These are phyloP conservation scores for Coenonympha arcania DNA, from an alignment of 2,888 invertebrate genomes.

Conservation along the genomic window DNA sequence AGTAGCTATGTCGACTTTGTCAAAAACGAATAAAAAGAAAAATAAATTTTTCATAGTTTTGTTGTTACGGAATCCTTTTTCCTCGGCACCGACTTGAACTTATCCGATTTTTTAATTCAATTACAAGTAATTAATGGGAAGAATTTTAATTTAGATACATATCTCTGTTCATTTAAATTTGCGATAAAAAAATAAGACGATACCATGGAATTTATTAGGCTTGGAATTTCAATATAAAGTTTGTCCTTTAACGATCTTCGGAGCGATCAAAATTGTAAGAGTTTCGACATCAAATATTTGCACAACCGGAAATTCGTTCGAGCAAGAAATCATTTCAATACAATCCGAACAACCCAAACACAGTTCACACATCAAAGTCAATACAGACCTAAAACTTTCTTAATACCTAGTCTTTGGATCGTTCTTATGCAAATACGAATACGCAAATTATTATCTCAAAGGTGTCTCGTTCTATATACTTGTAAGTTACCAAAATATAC, in stretches of 20 bases:
- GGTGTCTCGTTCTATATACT: neutral
- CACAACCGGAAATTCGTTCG: conserved; percentile 56
- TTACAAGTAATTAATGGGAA: too few relatives aligned
- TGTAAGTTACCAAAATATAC: neutral
- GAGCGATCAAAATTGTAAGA: conserved; percentile 51
- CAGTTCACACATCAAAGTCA: conserved; percentile 64
- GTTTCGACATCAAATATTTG: conserved; percentile 66
- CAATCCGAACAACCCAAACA: conserved; percentile 60
- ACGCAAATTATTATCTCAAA: neutral
- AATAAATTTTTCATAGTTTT: too few relatives aligned
- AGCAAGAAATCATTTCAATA: conserved; percentile 71
- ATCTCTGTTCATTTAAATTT: too few relatives aligned
- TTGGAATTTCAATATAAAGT: conserved; percentile 2
- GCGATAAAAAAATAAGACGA: too few relatives aligned
- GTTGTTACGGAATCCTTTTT: too few relatives aligned
- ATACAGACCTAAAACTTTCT: conserved; percentile 65
- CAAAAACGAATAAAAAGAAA: too few relatives aligned
- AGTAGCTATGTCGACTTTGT: too few relatives aligned
- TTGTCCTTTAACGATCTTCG: conserved; percentile 36
- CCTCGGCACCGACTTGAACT: too few relatives aligned
- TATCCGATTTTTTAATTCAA: too few relatives aligned
- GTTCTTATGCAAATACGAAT: conserved; percentile 9
- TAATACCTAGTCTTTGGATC: conserved; percentile 54
- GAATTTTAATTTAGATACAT: too few relatives aligned
- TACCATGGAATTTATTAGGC: too few relatives aligned